Percentiles rank a stretch among this genome's conserved stretches.
Conservation (phyloP, 2,113 vertebrate species). For the Parus major region DNA sequence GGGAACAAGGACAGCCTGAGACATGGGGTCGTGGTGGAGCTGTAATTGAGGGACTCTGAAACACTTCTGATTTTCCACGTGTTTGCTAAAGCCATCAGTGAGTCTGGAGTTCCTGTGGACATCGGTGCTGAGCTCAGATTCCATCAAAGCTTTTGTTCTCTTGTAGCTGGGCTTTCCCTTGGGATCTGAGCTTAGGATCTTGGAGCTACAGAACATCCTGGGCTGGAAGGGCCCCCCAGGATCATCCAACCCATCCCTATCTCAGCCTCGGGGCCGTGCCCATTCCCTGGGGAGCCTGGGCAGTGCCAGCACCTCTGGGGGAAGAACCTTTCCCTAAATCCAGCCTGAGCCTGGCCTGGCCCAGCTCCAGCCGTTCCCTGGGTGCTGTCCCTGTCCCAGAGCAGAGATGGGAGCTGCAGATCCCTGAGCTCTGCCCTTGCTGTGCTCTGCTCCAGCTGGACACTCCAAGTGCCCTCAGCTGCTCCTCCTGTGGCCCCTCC, state of each 20-base stretch:
- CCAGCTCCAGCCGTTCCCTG: neutral
- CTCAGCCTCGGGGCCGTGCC: neutral
- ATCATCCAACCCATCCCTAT: fast-evolving
- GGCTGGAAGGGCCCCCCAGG: fast-evolving
- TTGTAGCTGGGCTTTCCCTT: neutral
- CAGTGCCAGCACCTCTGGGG: neutral
- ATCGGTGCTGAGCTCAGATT: neutral
- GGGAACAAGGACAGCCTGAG: neutral
- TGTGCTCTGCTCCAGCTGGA: neutral
- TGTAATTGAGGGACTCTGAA: neutral
- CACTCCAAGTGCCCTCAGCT: neutral
- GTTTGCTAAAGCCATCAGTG: neutral
- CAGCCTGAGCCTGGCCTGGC: neutral
- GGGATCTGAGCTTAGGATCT: neutral
- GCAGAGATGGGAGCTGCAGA: neutral
- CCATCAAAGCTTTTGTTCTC: neutral
- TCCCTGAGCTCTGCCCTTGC: neutral
- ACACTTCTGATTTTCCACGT: neutral
- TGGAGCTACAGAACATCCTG: neutral
- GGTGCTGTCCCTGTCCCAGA: neutral
- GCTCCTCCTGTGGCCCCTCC: no score
- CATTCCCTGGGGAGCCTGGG: neutral
- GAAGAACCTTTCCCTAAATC: neutral
- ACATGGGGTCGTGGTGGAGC: neutral
- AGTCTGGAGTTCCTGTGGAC: neutral